phyloP scores from a whole-genome alignment of 2,797 vertebrate genomes.

The Sternotherus odoratus region DNA sequence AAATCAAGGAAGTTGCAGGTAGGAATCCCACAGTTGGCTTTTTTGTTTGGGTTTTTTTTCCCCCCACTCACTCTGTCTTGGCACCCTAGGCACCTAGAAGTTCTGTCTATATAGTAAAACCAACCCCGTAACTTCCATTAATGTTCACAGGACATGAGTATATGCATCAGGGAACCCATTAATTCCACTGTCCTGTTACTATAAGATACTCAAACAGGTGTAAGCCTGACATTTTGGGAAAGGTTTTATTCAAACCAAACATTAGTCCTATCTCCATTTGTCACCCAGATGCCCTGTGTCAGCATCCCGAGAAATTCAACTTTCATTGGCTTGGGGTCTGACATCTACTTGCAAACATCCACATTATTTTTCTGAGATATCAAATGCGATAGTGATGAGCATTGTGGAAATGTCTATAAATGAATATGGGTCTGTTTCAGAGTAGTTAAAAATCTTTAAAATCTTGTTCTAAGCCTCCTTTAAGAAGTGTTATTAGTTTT shows the following conservation, averaged over 20 bases:
- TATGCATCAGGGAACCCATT: background rate
- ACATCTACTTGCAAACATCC: accelerated
- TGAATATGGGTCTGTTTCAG: background rate
- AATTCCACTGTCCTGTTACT: background rate
- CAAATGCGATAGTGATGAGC: accelerated
- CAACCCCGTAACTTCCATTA: background rate
- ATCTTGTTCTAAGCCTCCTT: background rate
- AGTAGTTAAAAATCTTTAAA: background rate
- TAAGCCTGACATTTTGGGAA: background rate
- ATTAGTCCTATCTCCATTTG: background rate
- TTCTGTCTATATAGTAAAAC: background rate
- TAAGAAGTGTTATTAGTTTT: background rate
- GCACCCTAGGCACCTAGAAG: background rate
- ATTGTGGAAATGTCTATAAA: background rate
- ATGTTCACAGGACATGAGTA: background rate
- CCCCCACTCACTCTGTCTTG: background rate
- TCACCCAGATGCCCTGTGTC: background rate
- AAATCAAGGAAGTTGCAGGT: background rate
- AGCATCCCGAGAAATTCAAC: background rate
- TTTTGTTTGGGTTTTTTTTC: background rate
- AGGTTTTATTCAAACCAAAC: background rate
- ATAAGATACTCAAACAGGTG: background rate
- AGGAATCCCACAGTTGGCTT: background rate
- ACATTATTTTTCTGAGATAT: background rate
- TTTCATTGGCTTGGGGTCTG: background rate